These are phyloP conservation scores for Catocala fraxini DNA, from an alignment of 2,888 invertebrate species.

Conservation along the genomic window DNA sequence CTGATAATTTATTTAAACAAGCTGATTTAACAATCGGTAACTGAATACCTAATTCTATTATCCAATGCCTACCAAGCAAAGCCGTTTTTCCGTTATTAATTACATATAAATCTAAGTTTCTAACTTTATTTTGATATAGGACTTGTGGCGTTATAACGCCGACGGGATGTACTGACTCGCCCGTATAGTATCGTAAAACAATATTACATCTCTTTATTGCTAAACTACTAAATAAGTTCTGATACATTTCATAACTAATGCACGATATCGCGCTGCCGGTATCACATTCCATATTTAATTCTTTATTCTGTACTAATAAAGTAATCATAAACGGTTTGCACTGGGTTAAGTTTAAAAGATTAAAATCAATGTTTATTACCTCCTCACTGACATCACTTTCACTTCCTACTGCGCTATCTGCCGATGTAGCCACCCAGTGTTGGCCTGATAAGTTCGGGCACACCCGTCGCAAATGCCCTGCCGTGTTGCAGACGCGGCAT, in stretches of 20 bases:
- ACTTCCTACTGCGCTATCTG: neutral
- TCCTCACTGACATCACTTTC: neutral
- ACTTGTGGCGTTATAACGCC: conserved; percentile 1
- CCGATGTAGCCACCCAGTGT: neutral
- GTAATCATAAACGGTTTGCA: neutral
- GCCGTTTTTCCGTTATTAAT: neutral
- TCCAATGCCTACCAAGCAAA: conserved; percentile 5
- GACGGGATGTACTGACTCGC: conserved; percentile 2
- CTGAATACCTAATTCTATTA: conserved; percentile 2
- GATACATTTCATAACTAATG: neutral
- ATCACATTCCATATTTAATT: too few species aligned
- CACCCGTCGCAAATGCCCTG: conserved; percentile 28
- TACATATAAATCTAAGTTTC: conserved; percentile 1
- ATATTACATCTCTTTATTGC: neutral
- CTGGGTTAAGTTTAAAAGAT: neutral
- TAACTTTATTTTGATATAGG: neutral
- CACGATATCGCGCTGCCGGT: neutral
- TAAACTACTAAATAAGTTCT: too few species aligned
- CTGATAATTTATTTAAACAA: neutral
- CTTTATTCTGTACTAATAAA: neutral
- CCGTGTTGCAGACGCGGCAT: conserved; percentile 23
- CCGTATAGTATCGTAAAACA: conserved; percentile 3
- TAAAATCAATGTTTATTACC: neutral
- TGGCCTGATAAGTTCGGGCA: conserved; percentile 11
- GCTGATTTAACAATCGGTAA: conserved; percentile 3